phyloP scores from a whole-genome alignment of 2,888 invertebrate species.

The Nomada ferruginata region DNA sequence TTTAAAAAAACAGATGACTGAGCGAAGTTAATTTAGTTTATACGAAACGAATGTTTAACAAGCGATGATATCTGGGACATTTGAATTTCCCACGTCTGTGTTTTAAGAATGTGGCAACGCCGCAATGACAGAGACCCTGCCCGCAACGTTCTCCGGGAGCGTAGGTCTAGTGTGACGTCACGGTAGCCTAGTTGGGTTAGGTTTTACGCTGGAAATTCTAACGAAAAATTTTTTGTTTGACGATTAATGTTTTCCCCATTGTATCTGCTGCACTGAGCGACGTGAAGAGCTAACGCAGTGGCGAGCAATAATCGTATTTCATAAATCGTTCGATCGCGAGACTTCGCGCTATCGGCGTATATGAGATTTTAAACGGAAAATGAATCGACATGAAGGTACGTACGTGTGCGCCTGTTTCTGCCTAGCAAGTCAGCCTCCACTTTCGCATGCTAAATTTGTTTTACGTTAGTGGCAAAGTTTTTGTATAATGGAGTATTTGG shows the following conservation, averaged over 20 bases:
- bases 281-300: conserved; percentile 83
- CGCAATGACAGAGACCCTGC: conserved; percentile 56
- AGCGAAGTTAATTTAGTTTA: not conserved
- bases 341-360: conserved; percentile 81
- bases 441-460: conserved; percentile 30
- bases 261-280: conserved; percentile 85
- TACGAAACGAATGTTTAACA: not conserved
- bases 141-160: conserved; percentile 70
- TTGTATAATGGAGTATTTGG: conserved; percentile 10
- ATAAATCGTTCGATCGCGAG: conserved; percentile 78
- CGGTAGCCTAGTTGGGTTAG: conserved; percentile 90
- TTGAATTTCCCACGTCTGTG: conserved; percentile 51
- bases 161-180: conserved; percentile 80
- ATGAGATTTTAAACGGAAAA: conserved; percentile 86
- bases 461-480: conserved; percentile 23
- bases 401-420: conserved; percentile 78
- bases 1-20: not conserved
- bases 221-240: conserved; percentile 88
- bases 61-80: not conserved
- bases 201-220: conserved; percentile 89
- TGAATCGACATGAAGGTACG: conserved; percentile 98
- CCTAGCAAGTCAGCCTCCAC: conserved; percentile 65
- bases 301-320: conserved; percentile 69
- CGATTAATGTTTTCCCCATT: conserved; percentile 87
- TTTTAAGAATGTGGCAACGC: conserved; percentile 45